These are phyloP conservation scores for Hemichromis elongatus DNA, from an alignment of 2,113 vertebrate species.

Conservation along the genomic window DNA sequence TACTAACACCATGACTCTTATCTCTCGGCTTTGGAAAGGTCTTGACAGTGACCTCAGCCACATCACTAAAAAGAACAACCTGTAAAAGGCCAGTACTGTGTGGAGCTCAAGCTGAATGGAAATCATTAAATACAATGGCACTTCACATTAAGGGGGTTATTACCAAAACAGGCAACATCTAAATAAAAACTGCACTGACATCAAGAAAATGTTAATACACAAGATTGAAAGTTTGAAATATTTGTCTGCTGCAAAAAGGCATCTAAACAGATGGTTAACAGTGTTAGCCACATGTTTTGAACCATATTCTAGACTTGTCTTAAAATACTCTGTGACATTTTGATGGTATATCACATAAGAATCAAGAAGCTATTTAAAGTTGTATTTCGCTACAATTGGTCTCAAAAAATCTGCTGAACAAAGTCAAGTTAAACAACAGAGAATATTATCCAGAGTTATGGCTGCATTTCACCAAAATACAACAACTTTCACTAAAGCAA, in stretches of 20 bases:
- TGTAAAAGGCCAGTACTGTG: constrained; percentile 8
- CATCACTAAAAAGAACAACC: neutral
- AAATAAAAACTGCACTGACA: neutral
- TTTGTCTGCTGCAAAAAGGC: neutral
- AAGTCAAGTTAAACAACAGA: neutral
- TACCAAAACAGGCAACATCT: neutral
- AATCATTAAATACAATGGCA: neutral
- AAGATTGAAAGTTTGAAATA: neutral
- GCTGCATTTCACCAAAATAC: neutral
- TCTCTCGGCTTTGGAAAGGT: neutral
- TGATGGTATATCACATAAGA: neutral
- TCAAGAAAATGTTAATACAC: neutral
- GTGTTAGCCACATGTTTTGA: neutral
- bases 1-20: constrained; percentile 23
- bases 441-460: neutral
- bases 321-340: neutral
- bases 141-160: neutral
- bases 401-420: neutral
- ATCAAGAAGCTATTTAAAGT: neutral
- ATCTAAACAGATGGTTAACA: neutral
- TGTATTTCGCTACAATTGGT: constrained; percentile 1
- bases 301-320: neutral
- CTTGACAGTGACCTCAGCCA: constrained; percentile 1
- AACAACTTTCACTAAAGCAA: neutral
- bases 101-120: neutral